A percentile compares a stretch with the other conserved stretches of the same genome.
Evolutionary conservation across 2,797 vertebrate genomes (phyloP).

Genomic region (Lateolabrax maculatus): DNA sequence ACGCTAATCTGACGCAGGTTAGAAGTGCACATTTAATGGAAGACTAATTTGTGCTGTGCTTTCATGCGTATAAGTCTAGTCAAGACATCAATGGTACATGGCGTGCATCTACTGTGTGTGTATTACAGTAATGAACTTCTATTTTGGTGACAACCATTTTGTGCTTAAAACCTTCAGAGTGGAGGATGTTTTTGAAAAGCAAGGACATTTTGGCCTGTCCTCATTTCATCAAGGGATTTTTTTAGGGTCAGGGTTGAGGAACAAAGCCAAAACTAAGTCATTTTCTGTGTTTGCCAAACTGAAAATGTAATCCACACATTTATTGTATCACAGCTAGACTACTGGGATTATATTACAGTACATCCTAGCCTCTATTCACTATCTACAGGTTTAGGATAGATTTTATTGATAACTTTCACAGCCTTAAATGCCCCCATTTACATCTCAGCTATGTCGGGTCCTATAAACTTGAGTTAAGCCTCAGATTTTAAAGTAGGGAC

Average conservation of each 20-base stretch:
- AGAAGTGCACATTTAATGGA: slow-evolving; percentile 29
- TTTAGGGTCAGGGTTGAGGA: slow-evolving; percentile 4
- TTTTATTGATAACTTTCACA: slow-evolving; percentile 12
- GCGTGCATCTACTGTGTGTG: background rate
- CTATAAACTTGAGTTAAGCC: background rate
- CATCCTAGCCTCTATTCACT: background rate
- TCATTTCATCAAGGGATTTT: slow-evolving; percentile 19
- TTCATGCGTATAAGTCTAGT: slow-evolving; percentile 2
- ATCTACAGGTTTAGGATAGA: background rate
- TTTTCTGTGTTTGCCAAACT: slow-evolving; percentile 20
- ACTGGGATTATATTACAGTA: background rate
- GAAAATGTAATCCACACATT: slow-evolving; percentile 9
- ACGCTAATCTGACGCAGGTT: slow-evolving; percentile 8
- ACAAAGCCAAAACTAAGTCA: background rate
- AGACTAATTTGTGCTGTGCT: slow-evolving; percentile 20
- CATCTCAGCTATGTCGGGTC: background rate
- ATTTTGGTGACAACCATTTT: slow-evolving; percentile 8
- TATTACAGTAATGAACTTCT: background rate
- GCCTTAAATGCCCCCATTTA: background rate
- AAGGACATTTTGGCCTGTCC: background rate
- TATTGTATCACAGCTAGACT: background rate
- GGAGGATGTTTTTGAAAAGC: slow-evolving; percentile 11
- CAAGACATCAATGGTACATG: background rate
- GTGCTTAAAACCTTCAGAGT: slow-evolving; percentile 8
- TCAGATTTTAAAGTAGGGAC: slow-evolving; percentile 7